phyloP scores from a whole-genome alignment of 2,797 vertebrate genomes.

The Eleutherodactylus coqui region DNA sequence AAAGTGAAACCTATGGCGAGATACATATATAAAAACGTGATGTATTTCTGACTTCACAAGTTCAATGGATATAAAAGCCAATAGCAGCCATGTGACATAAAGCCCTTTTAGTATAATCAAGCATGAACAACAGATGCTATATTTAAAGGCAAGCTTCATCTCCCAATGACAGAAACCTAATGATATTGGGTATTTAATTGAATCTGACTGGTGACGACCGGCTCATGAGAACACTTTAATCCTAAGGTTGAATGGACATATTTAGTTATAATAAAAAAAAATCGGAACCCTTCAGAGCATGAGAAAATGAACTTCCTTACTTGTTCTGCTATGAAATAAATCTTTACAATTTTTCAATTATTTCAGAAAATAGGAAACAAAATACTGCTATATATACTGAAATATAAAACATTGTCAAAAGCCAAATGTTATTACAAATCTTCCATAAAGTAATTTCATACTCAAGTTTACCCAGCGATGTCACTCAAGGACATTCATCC shows the following conservation, averaged over 20 bases:
- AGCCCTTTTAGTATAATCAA: constrained; percentile 27
- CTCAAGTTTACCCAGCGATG: too few species aligned
- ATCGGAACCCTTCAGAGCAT: background rate
- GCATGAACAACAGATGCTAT: constrained; percentile 27
- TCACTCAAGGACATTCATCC: too few species aligned
- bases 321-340: background rate
- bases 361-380: constrained; percentile 5
- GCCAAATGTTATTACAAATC: too few species aligned
- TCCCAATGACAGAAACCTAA: constrained; percentile 24
- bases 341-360: background rate
- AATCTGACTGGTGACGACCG: constrained; percentile 21
- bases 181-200: constrained; percentile 41
- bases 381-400: background rate
- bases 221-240: constrained; percentile 31
- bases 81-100: constrained; percentile 1
- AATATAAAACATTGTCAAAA: background rate
- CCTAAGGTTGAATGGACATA: constrained; percentile 35
- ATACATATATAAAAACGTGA: constrained; percentile 29
- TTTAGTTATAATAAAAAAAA: constrained; percentile 30
- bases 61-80: constrained; percentile 25
- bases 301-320: background rate
- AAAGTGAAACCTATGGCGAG: constrained; percentile 14
- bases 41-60: constrained; percentile 20
- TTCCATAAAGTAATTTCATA: too few species aligned
- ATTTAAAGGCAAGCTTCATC: constrained; percentile 42